A percentile compares a stretch with the other conserved stretches of the same genome.
phyloP scores from a whole-genome alignment of 2,888 invertebrate species.

The Cephus pygmeus region DNA sequence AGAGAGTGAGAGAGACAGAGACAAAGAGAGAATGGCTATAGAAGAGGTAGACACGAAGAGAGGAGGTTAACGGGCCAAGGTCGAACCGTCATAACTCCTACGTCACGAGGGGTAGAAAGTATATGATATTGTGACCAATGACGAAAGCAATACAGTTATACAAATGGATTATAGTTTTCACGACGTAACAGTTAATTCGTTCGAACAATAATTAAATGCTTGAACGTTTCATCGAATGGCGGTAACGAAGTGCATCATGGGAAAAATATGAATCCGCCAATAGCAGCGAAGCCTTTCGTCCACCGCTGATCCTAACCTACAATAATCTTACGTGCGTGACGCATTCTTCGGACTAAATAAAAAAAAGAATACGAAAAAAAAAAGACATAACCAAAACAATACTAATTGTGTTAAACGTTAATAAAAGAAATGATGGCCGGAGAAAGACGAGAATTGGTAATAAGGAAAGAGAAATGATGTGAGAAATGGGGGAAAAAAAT shows the following conservation, averaged over 20 bases:
- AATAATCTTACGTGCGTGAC: too few species aligned
- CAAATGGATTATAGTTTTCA: background rate
- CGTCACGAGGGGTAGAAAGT: background rate
- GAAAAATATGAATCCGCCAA: background rate
- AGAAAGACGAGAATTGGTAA: background rate
- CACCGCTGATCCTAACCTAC: too few species aligned
- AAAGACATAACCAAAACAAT: background rate
- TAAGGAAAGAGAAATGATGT: slow-evolving; percentile 3
- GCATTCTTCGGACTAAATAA: too few species aligned
- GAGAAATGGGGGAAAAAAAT: slow-evolving; percentile 1
- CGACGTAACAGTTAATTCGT: background rate
- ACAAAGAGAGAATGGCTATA: background rate
- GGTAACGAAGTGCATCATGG: background rate
- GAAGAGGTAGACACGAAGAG: background rate
- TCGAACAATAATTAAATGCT: background rate
- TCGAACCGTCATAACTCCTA: background rate
- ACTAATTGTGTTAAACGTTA: background rate
- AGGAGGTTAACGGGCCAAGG: background rate
- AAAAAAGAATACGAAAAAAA: background rate
- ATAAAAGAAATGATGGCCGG: background rate
- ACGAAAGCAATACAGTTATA: background rate
- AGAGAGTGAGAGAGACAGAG: slow-evolving; percentile 12
- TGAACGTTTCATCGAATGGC: background rate
- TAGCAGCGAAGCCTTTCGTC: too few species aligned
- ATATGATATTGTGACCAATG: background rate